These are phyloP conservation scores for Anabas testudineus DNA, from an alignment of 2,797 vertebrate genomes.

Conservation along the genomic window DNA sequence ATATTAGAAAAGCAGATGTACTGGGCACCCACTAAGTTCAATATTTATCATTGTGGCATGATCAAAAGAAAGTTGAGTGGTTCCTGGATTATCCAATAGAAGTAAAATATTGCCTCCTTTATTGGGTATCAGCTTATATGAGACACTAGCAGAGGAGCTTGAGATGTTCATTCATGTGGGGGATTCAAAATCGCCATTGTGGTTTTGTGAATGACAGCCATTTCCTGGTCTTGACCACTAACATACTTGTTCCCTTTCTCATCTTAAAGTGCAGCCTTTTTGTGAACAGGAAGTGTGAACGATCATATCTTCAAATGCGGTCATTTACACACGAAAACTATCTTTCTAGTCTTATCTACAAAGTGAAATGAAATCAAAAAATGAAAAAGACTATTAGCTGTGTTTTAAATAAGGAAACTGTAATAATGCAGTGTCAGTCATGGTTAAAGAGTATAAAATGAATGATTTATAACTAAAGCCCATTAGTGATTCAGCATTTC, in stretches of 20 bases:
- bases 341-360: conserved; percentile 16
- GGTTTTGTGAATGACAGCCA: conserved; percentile 57
- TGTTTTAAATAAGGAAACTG: conserved; percentile 11
- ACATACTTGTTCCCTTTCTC: conserved; percentile 51
- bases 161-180: conserved; percentile 38
- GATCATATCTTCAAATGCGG: conserved; percentile 57
- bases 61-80: conserved; percentile 1
- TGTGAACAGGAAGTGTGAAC: conserved; percentile 41
- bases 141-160: conserved; percentile 17
- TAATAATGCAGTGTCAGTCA: background rate
- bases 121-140: conserved; percentile 18
- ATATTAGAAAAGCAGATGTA: background rate
- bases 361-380: conserved; percentile 12
- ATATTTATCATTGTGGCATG: background rate
- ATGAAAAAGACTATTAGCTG: background rate
- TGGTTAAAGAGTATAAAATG: no score
- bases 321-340: conserved; percentile 5
- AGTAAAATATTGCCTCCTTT: conserved; percentile 14
- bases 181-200: conserved; percentile 44
- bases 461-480: background rate
- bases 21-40: background rate
- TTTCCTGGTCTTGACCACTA: conserved; percentile 64
- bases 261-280: conserved; percentile 52
- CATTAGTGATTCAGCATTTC: no score
- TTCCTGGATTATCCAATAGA: background rate